phyloP scores from a whole-genome alignment of 2,797 vertebrate genomes.

The Sebastes hubbsi region DNA sequence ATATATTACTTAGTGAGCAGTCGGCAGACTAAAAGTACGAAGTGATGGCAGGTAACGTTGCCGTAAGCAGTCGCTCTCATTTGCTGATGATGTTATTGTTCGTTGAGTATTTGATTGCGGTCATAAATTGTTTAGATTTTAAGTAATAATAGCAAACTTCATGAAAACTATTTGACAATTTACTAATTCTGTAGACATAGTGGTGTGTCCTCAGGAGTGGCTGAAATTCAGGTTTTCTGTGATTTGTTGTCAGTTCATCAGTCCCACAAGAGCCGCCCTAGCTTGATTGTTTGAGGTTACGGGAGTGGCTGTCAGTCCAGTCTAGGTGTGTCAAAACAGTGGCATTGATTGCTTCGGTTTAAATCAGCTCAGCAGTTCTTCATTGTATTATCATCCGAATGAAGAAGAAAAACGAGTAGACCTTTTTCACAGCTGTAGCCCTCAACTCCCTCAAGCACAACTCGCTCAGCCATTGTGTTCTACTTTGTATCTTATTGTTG shows the following conservation, averaged over 20 bases:
- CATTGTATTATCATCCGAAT: not conserved
- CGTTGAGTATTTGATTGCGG: not conserved
- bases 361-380: not conserved
- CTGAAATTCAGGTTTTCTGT: not conserved
- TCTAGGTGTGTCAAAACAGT: not conserved
- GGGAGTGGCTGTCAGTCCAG: not conserved
- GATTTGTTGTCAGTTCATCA: not conserved
- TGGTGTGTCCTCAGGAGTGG: not conserved
- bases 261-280: not conserved
- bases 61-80: not conserved
- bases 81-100: not conserved
- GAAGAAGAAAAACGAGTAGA: not conserved
- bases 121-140: not conserved
- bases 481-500: slow-evolving; percentile 60
- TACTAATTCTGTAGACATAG: not conserved
- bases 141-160: not conserved
- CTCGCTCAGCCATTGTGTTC: slow-evolving; percentile 32
- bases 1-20: not conserved
- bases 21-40: not conserved
- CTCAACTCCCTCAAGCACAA: slow-evolving; percentile 39
- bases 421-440: slow-evolving; percentile 35
- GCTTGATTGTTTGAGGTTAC: not conserved
- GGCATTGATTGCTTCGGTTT: not conserved
- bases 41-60: not conserved
- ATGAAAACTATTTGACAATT: not conserved